Conservation (phyloP, 2,113 vertebrate genomes). For the Rhodinocichla rosea region DNA sequence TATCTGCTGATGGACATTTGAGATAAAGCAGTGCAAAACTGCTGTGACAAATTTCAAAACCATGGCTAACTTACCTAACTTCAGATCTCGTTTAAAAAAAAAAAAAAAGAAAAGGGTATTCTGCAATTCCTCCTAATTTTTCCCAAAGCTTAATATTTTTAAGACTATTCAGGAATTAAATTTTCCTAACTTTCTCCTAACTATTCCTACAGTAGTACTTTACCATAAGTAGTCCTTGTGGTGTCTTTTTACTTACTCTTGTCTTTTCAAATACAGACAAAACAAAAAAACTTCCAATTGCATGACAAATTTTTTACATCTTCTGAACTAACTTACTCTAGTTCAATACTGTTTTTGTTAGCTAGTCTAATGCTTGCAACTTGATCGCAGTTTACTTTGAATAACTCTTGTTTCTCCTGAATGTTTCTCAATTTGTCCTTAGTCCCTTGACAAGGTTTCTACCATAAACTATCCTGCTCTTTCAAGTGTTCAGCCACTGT, state of each 20-base stretch:
- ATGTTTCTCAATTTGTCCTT: neutral
- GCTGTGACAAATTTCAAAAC: neutral
- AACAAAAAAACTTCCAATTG: neutral
- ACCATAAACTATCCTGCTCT: neutral
- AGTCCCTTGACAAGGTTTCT: neutral
- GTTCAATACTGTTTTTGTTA: neutral
- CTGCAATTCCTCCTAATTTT: neutral
- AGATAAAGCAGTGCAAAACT: neutral
- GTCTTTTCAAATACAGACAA: neutral
- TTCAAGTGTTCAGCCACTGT: neutral
- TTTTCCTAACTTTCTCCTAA: neutral
- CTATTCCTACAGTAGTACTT: neutral
- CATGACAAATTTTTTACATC: neutral
- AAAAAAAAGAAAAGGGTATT: neutral
- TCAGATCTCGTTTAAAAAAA: neutral
- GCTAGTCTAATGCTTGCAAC: neutral
- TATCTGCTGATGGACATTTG: slow-evolving; percentile 12
- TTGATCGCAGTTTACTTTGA: neutral
- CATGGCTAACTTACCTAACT: neutral
- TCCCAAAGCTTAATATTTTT: neutral
- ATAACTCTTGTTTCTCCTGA: neutral
- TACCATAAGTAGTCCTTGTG: neutral
- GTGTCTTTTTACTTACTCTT: neutral
- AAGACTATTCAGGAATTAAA: neutral
- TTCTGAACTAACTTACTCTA: neutral